A percentile compares a stretch with the other conserved stretches of the same genome.
phyloP scores from a whole-genome alignment of 2,888 invertebrate species.

The Cylloceria caligata region DNA sequence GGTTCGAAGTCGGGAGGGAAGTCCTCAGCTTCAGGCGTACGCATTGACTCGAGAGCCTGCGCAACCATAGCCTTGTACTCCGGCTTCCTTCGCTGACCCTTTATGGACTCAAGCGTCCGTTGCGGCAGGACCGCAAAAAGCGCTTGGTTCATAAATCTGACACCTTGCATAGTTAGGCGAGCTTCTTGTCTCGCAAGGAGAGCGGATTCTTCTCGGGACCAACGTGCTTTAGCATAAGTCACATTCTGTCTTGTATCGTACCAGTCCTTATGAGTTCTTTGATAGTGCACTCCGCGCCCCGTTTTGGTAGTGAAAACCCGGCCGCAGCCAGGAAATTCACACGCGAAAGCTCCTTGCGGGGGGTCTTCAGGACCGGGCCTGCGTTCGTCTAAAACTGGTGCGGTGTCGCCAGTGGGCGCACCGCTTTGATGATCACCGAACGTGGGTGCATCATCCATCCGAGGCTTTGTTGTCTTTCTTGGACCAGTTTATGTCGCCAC shows the following conservation, averaged over 20 bases:
- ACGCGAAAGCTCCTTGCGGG: neutral
- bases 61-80: slow-evolving; percentile 22
- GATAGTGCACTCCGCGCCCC: slow-evolving; percentile 52
- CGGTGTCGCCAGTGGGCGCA: slow-evolving; percentile 45
- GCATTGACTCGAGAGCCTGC: neutral
- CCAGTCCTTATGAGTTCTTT: slow-evolving; percentile 47
- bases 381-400: slow-evolving; percentile 30
- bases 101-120: slow-evolving; percentile 15
- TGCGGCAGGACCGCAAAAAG: slow-evolving; percentile 4
- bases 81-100: neutral
- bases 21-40: no score
- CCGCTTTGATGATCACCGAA: slow-evolving; percentile 55
- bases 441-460: slow-evolving; percentile 58
- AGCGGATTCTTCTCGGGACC: slow-evolving; percentile 35
- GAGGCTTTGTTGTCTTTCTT: slow-evolving; percentile 56
- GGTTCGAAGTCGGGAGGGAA: neutral
- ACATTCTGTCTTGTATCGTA: slow-evolving; percentile 44
- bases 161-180: slow-evolving; percentile 8
- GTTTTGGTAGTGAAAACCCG: slow-evolving; percentile 20
- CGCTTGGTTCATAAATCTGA: neutral
- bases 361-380: neutral
- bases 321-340: slow-evolving; percentile 45
- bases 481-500: slow-evolving; percentile 86
- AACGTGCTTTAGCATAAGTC: slow-evolving; percentile 9
- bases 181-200: slow-evolving; percentile 34